Base-by-base conservation (phyloP, 2,113 vertebrate genomes). In the Abramis brama region DNA sequence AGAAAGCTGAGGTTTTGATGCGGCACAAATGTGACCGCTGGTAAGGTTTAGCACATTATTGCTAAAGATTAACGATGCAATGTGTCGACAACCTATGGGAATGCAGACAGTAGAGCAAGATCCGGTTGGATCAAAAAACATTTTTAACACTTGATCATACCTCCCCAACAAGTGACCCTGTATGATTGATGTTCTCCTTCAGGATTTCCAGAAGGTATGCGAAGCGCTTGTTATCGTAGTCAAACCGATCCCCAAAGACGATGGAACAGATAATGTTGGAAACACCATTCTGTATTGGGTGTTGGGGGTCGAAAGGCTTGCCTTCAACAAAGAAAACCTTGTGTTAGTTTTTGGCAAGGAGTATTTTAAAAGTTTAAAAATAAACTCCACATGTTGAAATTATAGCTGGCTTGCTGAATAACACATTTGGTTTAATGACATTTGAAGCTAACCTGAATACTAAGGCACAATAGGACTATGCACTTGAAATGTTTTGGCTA, bases 191-290 rank as follows among this genome's bases (percentile, higher is more conserved):
- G 47, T 89, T 85, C 64, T 85, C 73, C 10, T 86, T 88, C 23
- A 91, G 30, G 36, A 92, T 80, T 21, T 88, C 76, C 80, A 92
- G 86, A 45, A 92, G 83, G 17, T 89, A 17, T 39, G 23, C 11
- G 9, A 93, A 92, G 11, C 30, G n/a, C 15, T 88, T 60, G 75
- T 93, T 59, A 15, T 90, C 64, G 19, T 91, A 92, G 13, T 92
- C 85, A 0, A 90, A 92, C 5, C 91, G 89, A 33, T 90, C 83
- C 45, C 91, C 91, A 23, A 93, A 92, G 43, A 92, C 81, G 2
- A 93, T 86, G 27, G 89, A 89, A 87, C 91, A 91, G 85, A 92
- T 92, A 8, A 92, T 92, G 71, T 93, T 93, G 74, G 91, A 89
- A 1, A 87, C 74, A 0, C 88, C 88, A 13, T 91, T 91, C 36